Evolutionary conservation across 2,113 vertebrate genomes (phyloP), one percentile per base, ranked within the genome.

Genomic region (Laticauda laticaudata): DNA sequence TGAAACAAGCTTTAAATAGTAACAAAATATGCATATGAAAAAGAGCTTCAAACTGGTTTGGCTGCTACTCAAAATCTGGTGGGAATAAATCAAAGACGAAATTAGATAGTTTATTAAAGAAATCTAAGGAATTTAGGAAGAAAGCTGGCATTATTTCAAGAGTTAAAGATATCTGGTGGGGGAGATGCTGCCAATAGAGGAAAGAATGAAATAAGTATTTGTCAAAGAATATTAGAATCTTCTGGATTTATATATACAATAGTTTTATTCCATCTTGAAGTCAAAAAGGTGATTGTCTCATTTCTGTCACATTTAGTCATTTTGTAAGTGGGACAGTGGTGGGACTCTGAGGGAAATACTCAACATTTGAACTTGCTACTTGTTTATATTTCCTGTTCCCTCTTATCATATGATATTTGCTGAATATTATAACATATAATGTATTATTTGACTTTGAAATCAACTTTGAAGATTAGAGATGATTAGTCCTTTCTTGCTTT

Each of bases 381-480:
- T 85, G 89, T 48, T 91, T 88, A 1, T 54, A 92, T 11, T 39
- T 18, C 24, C 21, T 51, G 14, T 55, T 43, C 43, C 12, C 4
- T 11, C 91, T 39, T 15, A 15, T 48, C 61, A 34, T 29, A 89
- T 56, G 1, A 18, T 81, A 43, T 88, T 92, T 92, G 8, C 87
- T 88, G 91, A 88, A 92, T 86, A 87, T 92, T 86, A 90, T 90
- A 34, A 85, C 18, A 26, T 91, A 93, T 89, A 34, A 85, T 92
- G 61, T 92, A 92, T 8, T 29, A 0, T 20, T 81, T 29, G 89
- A 93, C 54, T 61, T 90, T 56, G 43, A 89, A 24, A 45, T 43
- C 45, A 94, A 92, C 56, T 94, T 95, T 48, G 29, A 1, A 48
- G 18, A 0, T 0, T 64, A 24, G 59, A 94, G 90, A 18, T 92